Percentiles rank a stretch among this genome's conserved stretches.
Evolutionary conservation across 2,797 vertebrate species (phyloP).

Genomic region (Sphenopsis melanotis): DNA sequence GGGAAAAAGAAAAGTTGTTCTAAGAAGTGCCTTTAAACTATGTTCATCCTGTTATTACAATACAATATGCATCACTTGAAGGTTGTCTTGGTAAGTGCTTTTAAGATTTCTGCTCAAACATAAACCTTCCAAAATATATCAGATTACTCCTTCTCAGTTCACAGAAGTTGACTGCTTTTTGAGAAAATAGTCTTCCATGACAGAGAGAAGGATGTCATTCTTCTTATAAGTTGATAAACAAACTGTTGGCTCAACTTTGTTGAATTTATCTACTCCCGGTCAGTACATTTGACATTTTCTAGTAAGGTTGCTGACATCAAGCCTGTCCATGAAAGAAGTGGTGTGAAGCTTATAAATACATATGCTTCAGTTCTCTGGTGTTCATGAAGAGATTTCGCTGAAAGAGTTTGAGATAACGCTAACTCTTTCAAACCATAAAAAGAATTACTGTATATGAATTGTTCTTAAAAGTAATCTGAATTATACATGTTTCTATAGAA

Average conservation of each 20-base stretch:
- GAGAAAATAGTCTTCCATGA: not conserved
- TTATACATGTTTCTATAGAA: not conserved
- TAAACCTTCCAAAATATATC: not conserved
- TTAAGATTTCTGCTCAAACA: not conserved
- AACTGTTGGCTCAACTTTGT: not conserved
- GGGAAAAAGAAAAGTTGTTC: not conserved
- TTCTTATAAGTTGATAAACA: not conserved
- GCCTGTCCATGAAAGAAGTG: not conserved
- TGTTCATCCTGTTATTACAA: not conserved
- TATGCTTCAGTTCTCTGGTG: not conserved
- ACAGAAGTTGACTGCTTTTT: not conserved
- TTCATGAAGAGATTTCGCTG: not conserved
- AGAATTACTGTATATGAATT: not conserved
- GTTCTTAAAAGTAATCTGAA: not conserved
- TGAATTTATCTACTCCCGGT: conserved; percentile 5
- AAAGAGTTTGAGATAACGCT: not conserved
- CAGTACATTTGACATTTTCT: not conserved
- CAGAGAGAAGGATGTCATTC: not conserved
- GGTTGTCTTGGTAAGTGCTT: not conserved
- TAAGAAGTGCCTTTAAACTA: not conserved
- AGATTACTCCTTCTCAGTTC: not conserved
- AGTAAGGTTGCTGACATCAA: not conserved
- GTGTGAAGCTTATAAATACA: not conserved
- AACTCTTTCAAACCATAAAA: not conserved
- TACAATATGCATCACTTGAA: not conserved